Evolutionary conservation across 2,113 vertebrate genomes (phyloP).

Genomic region (Tragelaphus strepsiceros): DNA sequence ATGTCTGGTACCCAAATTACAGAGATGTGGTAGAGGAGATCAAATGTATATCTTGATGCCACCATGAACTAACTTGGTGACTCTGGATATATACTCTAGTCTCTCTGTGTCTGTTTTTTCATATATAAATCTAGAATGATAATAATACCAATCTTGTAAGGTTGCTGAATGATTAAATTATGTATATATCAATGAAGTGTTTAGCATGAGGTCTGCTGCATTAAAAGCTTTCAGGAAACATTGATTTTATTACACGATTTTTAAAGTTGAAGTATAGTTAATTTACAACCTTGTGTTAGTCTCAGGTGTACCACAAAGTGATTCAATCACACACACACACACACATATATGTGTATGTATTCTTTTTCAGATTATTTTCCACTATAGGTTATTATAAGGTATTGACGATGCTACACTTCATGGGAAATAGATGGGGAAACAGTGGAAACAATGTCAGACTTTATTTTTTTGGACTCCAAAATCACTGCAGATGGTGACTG

Average conservation of each 20-base stretch:
- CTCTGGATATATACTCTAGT: background rate
- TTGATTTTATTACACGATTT: background rate
- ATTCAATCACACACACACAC: background rate
- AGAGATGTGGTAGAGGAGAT: background rate
- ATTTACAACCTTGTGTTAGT: background rate
- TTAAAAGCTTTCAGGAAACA: background rate
- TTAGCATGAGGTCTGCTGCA: background rate
- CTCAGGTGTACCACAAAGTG: background rate
- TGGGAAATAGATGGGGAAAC: too few relatives aligned
- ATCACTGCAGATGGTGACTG: too few relatives aligned
- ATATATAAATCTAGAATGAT: background rate
- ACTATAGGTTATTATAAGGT: background rate
- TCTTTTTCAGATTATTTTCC: background rate
- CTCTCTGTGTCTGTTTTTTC: background rate
- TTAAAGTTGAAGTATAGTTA: background rate
- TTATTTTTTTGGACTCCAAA: too few relatives aligned
- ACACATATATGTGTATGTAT: background rate
- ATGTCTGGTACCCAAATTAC: conserved; percentile 1
- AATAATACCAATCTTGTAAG: background rate
- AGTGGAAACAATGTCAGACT: too few relatives aligned
- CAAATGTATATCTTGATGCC: background rate
- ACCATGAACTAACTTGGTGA: background rate
- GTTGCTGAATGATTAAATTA: background rate
- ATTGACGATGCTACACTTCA: background rate
- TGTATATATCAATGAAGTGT: background rate